Base-by-base conservation (phyloP, 92 coral and sea anemone genomes). In the Palythoa heliodiscus region DNA sequence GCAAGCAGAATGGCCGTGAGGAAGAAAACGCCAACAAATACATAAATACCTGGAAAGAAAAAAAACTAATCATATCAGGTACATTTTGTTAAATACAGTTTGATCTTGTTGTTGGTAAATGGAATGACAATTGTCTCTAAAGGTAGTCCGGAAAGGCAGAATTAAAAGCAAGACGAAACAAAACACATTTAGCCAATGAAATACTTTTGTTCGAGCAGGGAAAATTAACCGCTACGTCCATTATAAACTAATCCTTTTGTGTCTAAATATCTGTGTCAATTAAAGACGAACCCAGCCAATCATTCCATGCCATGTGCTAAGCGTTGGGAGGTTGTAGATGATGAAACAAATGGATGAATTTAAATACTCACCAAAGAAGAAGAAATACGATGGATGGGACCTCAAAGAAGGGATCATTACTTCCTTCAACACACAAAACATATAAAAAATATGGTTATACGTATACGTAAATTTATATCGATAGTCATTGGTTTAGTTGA, bases 21-120 rank as follows among this genome's bases (percentile, higher is more conserved):
- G 78, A 94, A 94, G 72, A 94, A 94, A 15, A 94, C 98, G 0
- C 98, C 98, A 29, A 94, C 93, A 67, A 94, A 94, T 13, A 94
- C 98, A 69, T 80, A 94, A 69, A 91, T 80, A 47, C 98, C 98
- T 94, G 83, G 3, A 75, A 83, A 76, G 1, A 39, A 57, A 66
- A 73, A 58, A 83, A 10, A 1, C 7, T 24, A 15, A 60, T 14
- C 11, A 43, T 53, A 4, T 12, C 54, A 7, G 14, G 57, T 52
- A 14, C 40, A 25, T 23, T 25, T 19, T 19, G 19, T 16, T 5
- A 19, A 19, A 37, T 52, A 16, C 22, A 72, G 54, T 6, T 72
- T 23, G 40, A 4, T 4, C 22, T 25, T 22, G 43, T 43, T 43
- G 50, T 43, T 43, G 0, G 10, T 58, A 9, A 58, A 58, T 58